A percentile compares a stretch with the other conserved stretches of the same genome.
Conservation (phyloP, 2,797 vertebrate species). For the Melanotaenia nigrans region DNA sequence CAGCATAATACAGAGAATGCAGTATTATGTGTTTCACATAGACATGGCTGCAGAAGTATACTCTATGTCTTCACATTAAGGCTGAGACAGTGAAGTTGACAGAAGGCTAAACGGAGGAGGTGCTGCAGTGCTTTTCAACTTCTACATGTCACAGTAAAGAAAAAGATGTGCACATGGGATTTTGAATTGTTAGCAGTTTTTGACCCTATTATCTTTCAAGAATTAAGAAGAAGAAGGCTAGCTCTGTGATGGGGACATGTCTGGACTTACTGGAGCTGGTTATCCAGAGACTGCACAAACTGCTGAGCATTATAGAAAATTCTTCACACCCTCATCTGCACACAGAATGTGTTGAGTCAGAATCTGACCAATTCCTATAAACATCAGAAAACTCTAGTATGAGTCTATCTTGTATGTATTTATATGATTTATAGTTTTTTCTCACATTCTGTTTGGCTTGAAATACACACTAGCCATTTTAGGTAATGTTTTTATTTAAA, state of each 20-base stretch:
- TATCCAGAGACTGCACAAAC: neutral
- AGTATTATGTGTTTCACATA: too few relatives aligned
- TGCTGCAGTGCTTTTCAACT: neutral
- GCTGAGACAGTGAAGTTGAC: too few relatives aligned
- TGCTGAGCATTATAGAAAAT: too few relatives aligned
- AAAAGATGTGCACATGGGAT: neutral
- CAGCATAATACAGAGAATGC: neutral
- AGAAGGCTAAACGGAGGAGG: neutral
- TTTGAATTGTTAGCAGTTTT: neutral
- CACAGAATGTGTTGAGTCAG: neutral
- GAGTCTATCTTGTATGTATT: too few relatives aligned
- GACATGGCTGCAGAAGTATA: neutral
- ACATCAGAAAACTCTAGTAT: conserved; percentile 25
- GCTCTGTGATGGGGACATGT: too few relatives aligned
- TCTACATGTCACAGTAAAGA: neutral
- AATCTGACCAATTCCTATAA: conserved; percentile 4
- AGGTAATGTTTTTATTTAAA: too few relatives aligned
- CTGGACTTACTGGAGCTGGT: neutral
- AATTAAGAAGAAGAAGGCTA: too few relatives aligned
- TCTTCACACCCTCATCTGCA: too few relatives aligned
- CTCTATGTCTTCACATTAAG: neutral
- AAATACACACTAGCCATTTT: neutral
- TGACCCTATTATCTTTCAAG: neutral
- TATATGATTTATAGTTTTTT: neutral
- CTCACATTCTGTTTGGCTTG: neutral